Conservation (phyloP, 2,113 vertebrate genomes). For the Choloepus hoffmanni region DNA sequence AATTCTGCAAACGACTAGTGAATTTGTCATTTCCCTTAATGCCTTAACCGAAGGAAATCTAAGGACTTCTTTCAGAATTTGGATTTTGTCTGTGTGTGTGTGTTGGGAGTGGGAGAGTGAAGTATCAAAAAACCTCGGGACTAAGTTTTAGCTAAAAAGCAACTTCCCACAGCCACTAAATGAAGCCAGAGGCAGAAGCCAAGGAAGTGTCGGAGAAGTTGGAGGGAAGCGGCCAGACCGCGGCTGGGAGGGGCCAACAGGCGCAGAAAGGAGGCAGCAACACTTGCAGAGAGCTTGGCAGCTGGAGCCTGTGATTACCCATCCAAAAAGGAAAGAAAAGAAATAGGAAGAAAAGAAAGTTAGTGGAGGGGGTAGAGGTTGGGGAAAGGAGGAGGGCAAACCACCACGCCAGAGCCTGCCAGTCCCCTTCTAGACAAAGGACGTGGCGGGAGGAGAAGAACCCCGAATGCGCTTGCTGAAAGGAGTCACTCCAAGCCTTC, state of each 20-base stretch:
- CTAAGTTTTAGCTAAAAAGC: conserved; percentile 18
- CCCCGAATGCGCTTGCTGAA: conserved; percentile 44
- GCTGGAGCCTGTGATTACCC: conserved; percentile 66
- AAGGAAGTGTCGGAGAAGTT: background rate
- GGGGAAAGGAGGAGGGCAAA: conserved; percentile 54
- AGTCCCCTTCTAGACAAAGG: conserved; percentile 74
- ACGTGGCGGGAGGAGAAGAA: conserved; percentile 61
- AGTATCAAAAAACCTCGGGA: background rate
- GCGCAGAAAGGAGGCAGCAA: background rate
- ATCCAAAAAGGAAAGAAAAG: conserved; percentile 70
- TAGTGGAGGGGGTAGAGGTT: conserved; percentile 51
- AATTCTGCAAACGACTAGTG: background rate
- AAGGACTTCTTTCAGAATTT: too few species aligned
- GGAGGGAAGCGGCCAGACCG: background rate
- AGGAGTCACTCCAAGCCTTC: background rate
- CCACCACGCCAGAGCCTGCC: background rate
- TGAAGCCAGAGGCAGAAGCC: background rate
- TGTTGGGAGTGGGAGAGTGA: background rate
- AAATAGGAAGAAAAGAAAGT: conserved; percentile 41
- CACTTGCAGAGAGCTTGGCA: background rate
- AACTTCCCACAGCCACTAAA: background rate
- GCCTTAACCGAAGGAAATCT: background rate
- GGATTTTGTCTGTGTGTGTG: background rate
- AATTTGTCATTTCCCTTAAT: rapidly evolving
- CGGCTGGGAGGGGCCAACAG: background rate